Percentiles rank a stretch among this genome's conserved stretches.
Evolutionary conservation across 2,888 invertebrate genomes (phyloP).

Genomic region (Apotomis betuletana): DNA sequence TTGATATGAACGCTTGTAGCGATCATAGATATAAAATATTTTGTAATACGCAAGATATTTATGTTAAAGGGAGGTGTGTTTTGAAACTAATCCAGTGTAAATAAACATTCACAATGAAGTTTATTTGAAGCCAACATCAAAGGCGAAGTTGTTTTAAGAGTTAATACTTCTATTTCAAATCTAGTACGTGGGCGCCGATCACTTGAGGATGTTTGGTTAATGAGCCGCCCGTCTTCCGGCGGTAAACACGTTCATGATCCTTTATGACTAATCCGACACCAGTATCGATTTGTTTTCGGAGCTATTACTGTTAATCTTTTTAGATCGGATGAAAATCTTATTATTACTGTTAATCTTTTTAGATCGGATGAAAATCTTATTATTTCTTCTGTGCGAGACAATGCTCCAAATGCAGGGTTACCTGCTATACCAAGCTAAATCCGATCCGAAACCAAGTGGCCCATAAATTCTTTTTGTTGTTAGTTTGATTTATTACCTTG

Average conservation of each 20-base stretch:
- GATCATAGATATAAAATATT: constrained; percentile 35
- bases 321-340: background rate
- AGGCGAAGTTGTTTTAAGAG: constrained; percentile 41
- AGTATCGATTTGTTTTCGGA: background rate
- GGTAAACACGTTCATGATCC: constrained; percentile 26
- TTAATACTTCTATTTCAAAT: constrained; percentile 40
- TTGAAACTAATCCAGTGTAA: constrained; percentile 37
- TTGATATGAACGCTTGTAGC: constrained; percentile 23
- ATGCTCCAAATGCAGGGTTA: constrained; percentile 4
- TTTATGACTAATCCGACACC: constrained; percentile 19
- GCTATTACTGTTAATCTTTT: constrained; percentile 16
- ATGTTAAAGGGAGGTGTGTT: constrained; percentile 36
- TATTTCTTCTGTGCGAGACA: background rate
- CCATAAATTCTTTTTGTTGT: background rate
- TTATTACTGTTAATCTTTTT: constrained; percentile 20
- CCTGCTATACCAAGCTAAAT: constrained; percentile 6
- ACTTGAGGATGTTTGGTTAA: constrained; percentile 38
- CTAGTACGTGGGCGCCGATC: constrained; percentile 35
- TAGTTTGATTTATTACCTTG: constrained; percentile 4
- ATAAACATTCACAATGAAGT: constrained; percentile 42
- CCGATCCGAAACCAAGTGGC: constrained; percentile 12
- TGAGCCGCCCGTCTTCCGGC: constrained; percentile 37
- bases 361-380: background rate
- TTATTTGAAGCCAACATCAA: constrained; percentile 40
- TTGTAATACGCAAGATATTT: constrained; percentile 33